Percentiles rank a stretch among this genome's conserved stretches.
Evolutionary conservation across 1,140 invertebrate genomes (phyloP).

Genomic region (Copidosoma floridanum): DNA sequence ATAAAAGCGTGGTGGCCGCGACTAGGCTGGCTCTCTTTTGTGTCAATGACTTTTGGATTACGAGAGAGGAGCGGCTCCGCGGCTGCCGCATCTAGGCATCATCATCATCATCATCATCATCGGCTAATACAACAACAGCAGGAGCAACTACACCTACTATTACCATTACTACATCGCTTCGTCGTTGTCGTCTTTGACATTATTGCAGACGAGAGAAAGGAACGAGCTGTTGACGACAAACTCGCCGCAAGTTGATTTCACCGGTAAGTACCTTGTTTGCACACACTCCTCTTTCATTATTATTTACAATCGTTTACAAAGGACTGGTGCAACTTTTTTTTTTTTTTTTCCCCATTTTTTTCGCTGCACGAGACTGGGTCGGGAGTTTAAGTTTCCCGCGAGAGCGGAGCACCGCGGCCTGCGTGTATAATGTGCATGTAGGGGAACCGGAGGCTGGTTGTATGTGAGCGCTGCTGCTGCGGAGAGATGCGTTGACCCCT

Average conservation of each 20-base stretch:
- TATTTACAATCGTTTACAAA: no score
- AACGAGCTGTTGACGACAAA: background rate
- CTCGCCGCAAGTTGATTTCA: background rate
- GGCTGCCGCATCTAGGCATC: no score
- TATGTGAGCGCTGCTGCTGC: background rate
- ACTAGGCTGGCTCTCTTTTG: no score
- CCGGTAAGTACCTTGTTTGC: constrained; percentile 8
- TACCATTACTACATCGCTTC: no score
- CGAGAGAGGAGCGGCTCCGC: background rate
- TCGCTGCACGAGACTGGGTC: background rate
- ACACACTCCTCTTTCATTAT: background rate
- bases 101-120: no score
- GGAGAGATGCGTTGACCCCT: constrained; percentile 14
- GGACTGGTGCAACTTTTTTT: background rate
- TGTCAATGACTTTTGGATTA: constrained; percentile 13
- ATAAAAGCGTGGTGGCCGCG: no score
- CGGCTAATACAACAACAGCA: no score
- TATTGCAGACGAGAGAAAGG: background rate
- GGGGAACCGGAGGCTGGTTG: no score
- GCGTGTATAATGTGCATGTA: no score
- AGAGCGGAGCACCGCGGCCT: background rate
- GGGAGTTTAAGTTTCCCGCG: constrained; percentile 16
- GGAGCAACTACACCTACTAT: no score
- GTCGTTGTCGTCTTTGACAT: no score
- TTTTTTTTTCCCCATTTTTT: background rate